Evolutionary conservation across 2,888 invertebrate genomes (phyloP), one percentile per base, ranked within the genome.

Genomic region (Drosophila siamana): DNA sequence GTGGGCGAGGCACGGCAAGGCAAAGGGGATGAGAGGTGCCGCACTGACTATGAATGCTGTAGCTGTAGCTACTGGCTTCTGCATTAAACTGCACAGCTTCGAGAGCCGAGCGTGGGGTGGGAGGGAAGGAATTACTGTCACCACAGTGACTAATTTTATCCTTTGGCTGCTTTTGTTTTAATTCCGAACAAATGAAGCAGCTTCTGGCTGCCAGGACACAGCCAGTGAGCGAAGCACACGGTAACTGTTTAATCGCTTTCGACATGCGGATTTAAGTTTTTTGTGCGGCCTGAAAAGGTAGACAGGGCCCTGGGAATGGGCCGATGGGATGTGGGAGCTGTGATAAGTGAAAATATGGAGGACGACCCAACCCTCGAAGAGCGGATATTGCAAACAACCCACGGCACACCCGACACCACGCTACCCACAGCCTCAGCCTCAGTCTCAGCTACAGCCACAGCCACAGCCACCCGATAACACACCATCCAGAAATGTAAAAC

Each of bases 231-330:
- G 52, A n/a, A 22, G 38, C 59, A 56, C 75, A 65, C 80, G 74
- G 83, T 77, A 82, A 83, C 81, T 89, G 85, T 88, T 90, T 92
- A 92, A 92, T 92, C 92, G 90, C 91, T 91, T 92, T 92, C 91
- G 92, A 92, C 90, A 92, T 91, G 92, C 91, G 88, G 92, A 92
- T 90, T 92, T 90, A 91, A 91, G 90, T 90, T 89, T 80, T 67
- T 89, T 88, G 43, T 44, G 43, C 13, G 63, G 83, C 86, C 80
- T 82, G 69, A 50, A 66, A 69, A 61, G 50, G 26, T 11, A 26
- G 44, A 13, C 26, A 13, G 9, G 13, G 44, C 15, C 24, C 1
- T 46, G 9, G 30, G 55, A 46, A 36, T 50, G 38, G 22, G 5
- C n/a, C n/a, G 24, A 38, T 33, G 30, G n/a, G 33, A 11, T 41